These are phyloP conservation scores for Eupithecia insigniata DNA, from an alignment of 2,888 invertebrate species.

Conservation along the genomic window DNA sequence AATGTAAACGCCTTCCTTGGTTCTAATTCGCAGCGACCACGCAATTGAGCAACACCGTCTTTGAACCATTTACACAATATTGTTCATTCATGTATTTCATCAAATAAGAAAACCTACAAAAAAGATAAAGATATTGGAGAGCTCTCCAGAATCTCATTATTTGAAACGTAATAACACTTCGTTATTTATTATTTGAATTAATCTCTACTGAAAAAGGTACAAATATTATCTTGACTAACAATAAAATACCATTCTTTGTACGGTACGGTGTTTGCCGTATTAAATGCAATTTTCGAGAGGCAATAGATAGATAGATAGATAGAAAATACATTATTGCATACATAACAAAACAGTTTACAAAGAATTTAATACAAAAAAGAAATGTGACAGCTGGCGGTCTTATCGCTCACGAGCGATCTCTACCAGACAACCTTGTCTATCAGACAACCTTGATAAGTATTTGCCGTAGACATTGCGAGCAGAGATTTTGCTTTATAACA, in stretches of 20 bases:
- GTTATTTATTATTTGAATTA: neutral
- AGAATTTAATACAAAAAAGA: too few relatives aligned
- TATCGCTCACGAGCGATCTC: too few relatives aligned
- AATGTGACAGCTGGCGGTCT: too few relatives aligned
- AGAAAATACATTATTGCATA: too few relatives aligned
- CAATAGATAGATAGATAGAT: too few relatives aligned
- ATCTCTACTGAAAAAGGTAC: neutral
- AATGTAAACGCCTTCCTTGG: neutral
- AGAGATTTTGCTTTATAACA: neutral
- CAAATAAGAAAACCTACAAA: neutral
- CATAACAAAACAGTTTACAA: too few relatives aligned
- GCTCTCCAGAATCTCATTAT: slow-evolving; percentile 8
- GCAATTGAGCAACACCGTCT: neutral
- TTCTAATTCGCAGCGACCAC: neutral
- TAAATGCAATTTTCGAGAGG: neutral
- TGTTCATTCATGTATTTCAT: neutral
- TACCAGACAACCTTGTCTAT: too few relatives aligned
- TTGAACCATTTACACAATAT: neutral
- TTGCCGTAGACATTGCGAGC: neutral
- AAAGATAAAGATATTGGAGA: neutral
- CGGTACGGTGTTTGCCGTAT: neutral
- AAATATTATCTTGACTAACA: neutral
- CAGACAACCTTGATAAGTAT: too few relatives aligned
- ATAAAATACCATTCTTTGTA: neutral
- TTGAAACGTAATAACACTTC: slow-evolving; percentile 1